These are phyloP conservation scores for Mya arenaria DNA, from an alignment of 1,140 invertebrate species.

Conservation along the genomic window DNA sequence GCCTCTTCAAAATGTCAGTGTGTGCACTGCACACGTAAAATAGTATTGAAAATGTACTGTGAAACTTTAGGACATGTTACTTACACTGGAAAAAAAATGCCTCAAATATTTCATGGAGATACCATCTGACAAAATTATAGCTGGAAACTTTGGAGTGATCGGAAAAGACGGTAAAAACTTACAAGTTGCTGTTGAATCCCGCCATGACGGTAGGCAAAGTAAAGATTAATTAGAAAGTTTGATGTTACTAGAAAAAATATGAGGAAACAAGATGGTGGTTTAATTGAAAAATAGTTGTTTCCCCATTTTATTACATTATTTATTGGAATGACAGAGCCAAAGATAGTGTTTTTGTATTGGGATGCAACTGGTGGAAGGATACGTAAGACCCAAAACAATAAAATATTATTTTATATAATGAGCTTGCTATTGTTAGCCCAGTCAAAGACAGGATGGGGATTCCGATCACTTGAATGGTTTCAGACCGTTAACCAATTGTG, in stretches of 20 bases:
- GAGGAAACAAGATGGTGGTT: conserved; percentile 1
- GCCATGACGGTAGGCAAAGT: neutral
- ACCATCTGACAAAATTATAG: neutral
- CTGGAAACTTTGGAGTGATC: neutral
- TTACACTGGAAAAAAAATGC: neutral
- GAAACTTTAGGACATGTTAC: neutral
- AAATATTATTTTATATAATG: conserved; percentile 21
- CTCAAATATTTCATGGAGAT: neutral
- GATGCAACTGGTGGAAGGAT: conserved; percentile 23
- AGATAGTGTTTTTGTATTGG: neutral
- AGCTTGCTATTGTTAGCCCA: neutral
- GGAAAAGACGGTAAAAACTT: neutral
- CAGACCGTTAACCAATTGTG: neutral
- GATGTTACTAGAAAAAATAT: neutral
- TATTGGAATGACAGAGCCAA: neutral
- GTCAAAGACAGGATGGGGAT: conserved; percentile 22
- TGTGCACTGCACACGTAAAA: conserved; percentile 10
- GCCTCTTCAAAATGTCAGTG: neutral
- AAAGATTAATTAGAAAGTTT: neutral
- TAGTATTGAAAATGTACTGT: conserved; percentile 6
- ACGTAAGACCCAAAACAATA: neutral
- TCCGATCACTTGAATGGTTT: conserved; percentile 4
- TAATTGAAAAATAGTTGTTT: conserved; percentile 20
- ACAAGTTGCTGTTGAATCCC: conserved; percentile 6
- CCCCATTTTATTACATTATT: conserved; percentile 19